These are phyloP conservation scores for Samia ricini DNA, from an alignment of 1,140 invertebrate genomes.

Conservation along the genomic window DNA sequence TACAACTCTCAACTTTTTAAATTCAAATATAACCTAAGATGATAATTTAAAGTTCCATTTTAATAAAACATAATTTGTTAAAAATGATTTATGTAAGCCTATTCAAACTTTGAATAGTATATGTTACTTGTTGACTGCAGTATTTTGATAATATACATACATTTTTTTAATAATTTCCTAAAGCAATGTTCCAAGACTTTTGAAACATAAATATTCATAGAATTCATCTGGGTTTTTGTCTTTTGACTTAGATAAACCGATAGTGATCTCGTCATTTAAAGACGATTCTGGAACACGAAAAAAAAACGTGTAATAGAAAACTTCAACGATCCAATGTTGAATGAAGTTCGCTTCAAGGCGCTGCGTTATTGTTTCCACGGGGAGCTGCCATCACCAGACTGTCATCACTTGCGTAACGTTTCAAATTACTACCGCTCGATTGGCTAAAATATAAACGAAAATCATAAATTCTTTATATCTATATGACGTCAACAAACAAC, in stretches of 20 bases:
- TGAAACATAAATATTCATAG: background rate
- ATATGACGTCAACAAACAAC: no score
- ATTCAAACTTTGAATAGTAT: no score
- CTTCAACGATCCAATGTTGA: background rate
- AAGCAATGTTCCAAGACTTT: no score
- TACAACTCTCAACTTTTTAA: no score
- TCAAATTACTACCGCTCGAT: conserved; percentile 56
- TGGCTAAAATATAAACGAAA: conserved; percentile 50
- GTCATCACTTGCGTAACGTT: conserved; percentile 73
- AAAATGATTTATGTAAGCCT: no score
- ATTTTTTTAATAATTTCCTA: no score
- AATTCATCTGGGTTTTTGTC: background rate
- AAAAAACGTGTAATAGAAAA: background rate
- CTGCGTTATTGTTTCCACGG: conserved; percentile 38
- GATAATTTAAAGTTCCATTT: no score
- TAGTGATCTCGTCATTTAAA: background rate
- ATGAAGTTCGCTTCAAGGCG: conserved; percentile 36
- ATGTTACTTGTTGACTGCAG: no score
- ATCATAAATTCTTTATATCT: background rate
- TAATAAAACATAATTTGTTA: no score
- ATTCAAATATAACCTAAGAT: no score
- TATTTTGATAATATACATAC: no score
- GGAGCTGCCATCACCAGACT: conserved; percentile 67
- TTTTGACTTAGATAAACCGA: background rate
- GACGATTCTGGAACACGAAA: background rate